Evolutionary conservation across 92 coral and sea anemone species (phyloP).

Genomic region (Porites cylindrica): DNA sequence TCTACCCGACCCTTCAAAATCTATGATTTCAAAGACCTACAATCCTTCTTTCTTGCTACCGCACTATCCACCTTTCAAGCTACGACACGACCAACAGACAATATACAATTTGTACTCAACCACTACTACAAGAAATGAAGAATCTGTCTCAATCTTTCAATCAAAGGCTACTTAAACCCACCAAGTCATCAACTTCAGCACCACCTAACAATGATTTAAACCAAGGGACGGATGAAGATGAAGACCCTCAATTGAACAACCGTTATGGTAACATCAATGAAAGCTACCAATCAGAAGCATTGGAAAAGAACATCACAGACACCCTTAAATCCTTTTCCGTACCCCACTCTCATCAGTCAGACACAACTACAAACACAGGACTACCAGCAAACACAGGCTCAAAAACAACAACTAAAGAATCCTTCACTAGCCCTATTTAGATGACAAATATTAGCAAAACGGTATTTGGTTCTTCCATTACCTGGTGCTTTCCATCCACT

Average conservation of each 20-base stretch:
- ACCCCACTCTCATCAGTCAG: neutral
- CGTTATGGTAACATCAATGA: neutral
- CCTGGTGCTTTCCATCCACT: neutral
- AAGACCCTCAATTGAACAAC: neutral
- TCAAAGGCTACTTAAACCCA: neutral
- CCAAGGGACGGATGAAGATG: neutral
- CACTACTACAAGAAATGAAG: neutral
- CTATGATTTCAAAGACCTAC: neutral
- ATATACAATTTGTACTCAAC: neutral
- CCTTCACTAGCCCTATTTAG: neutral
- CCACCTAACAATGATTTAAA: neutral
- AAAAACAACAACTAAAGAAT: neutral
- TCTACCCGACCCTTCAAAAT: neutral
- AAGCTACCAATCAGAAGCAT: neutral
- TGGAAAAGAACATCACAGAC: neutral
- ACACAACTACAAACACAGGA: neutral
- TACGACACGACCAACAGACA: neutral
- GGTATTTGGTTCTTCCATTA: neutral
- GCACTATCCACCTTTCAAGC: neutral
- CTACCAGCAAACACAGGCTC: neutral
- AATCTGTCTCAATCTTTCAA: neutral
- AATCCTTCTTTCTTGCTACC: neutral
- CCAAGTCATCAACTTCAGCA: neutral
- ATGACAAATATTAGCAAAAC: neutral
- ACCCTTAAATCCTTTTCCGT: neutral